A percentile compares a stretch with the other conserved stretches of the same genome.
Conservation (phyloP, 2,113 vertebrate genomes). For the Illadopsis cleaveri region DNA sequence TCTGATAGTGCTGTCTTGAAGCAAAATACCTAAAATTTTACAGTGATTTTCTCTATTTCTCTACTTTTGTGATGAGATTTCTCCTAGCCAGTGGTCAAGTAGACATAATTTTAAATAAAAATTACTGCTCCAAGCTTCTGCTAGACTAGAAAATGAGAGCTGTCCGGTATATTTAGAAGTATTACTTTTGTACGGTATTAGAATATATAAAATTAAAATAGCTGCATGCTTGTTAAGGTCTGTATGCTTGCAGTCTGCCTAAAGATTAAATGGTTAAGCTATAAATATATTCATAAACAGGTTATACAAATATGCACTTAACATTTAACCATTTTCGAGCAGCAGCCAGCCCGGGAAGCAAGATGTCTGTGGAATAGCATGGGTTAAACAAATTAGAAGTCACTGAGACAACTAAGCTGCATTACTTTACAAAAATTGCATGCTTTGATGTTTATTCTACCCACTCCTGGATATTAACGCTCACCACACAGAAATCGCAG, state of each 20-base stretch:
- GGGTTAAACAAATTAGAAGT: neutral
- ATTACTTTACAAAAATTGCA: neutral
- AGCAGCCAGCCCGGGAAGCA: neutral
- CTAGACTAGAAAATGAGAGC: neutral
- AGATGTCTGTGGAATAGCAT: fast-evolving
- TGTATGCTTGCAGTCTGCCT: too few relatives aligned
- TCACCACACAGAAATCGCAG: neutral
- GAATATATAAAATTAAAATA: neutral
- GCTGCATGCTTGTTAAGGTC: neutral
- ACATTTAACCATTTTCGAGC: neutral
- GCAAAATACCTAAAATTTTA: neutral
- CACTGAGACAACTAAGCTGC: neutral
- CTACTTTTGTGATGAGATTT: neutral
- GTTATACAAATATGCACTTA: neutral
- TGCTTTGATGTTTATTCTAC: neutral
- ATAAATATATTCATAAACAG: neutral
- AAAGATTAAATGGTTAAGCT: neutral
- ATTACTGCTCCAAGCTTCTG: neutral
- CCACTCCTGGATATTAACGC: neutral
- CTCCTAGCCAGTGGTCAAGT: neutral
- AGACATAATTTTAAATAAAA: neutral
- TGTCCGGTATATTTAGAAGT: neutral
- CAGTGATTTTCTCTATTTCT: neutral
- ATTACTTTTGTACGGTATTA: neutral
- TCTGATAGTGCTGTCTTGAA: neutral